These are phyloP conservation scores for Festucalex cinctus DNA, from an alignment of 2,113 vertebrate genomes.

Conservation along the genomic window DNA sequence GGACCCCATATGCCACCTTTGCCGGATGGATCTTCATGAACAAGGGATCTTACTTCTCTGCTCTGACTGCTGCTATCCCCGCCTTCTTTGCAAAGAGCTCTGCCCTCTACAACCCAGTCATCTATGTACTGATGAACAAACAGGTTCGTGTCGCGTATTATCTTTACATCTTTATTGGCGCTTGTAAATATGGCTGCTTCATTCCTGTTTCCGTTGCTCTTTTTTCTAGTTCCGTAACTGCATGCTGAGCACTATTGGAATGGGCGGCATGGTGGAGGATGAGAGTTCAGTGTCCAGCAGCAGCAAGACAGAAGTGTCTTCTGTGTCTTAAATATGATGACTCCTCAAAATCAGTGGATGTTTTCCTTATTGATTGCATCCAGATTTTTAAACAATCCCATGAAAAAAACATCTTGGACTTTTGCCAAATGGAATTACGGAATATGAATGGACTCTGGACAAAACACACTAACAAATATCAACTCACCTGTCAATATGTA, in stretches of 20 bases:
- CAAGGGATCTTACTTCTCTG: conserved; percentile 71
- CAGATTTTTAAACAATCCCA: conserved; percentile 21
- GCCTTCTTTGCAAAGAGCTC: conserved; percentile 83
- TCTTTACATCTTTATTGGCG: neutral
- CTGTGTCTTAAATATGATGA: conserved; percentile 62
- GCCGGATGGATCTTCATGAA: conserved; percentile 81
- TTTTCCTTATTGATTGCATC: conserved; percentile 12
- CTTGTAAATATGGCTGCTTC: neutral
- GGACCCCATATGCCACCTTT: conserved; percentile 73
- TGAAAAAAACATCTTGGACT: conserved; percentile 17
- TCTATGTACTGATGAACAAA: conserved; percentile 76
- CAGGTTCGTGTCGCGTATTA: conserved; percentile 62
- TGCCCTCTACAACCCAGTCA: conserved; percentile 70
- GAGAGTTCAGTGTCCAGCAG: conserved; percentile 73
- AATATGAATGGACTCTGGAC: conserved; percentile 25
- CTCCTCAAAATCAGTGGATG: neutral
- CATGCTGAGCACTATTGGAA: conserved; percentile 78
- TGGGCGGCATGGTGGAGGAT: conserved; percentile 79
- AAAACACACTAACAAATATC: conserved; percentile 19
- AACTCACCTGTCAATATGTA: conserved; percentile 24
- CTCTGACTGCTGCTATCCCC: conserved; percentile 70
- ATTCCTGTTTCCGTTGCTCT: neutral
- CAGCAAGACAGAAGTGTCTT: conserved; percentile 82
- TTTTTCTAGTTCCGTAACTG: conserved; percentile 78
- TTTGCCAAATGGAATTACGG: conserved; percentile 36